A percentile compares a stretch with the other conserved stretches of the same genome.
These are phyloP conservation scores for Bicyclus anynana DNA, from an alignment of 1,140 invertebrate genomes.

Conservation along the genomic window DNA sequence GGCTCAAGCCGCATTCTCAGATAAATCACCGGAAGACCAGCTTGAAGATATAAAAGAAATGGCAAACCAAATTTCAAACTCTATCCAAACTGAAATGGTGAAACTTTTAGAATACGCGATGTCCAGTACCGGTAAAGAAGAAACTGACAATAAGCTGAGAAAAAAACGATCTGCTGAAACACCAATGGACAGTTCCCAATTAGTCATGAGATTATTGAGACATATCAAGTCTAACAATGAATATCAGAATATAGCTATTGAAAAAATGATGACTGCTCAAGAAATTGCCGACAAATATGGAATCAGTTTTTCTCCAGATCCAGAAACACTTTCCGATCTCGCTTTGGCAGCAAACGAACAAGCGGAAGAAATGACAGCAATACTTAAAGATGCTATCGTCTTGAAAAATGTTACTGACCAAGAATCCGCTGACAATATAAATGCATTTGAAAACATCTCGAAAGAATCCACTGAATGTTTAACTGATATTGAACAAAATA, in stretches of 20 bases:
- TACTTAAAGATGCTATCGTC: slow-evolving; percentile 48
- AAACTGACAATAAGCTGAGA: slow-evolving; percentile 35
- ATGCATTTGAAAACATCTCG: background rate
- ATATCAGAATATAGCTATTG: slow-evolving; percentile 66
- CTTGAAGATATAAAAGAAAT: slow-evolving; percentile 60
- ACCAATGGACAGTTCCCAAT: slow-evolving; percentile 55
- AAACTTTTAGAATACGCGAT: slow-evolving; percentile 52
- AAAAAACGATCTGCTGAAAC: slow-evolving; percentile 51
- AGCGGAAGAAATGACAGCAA: slow-evolving; percentile 51
- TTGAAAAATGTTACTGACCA: slow-evolving; percentile 36
- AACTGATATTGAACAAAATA: background rate
- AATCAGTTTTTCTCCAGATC: slow-evolving; percentile 58
- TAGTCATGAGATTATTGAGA: slow-evolving; percentile 58
- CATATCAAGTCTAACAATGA: slow-evolving; percentile 68
- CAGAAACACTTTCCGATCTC: slow-evolving; percentile 56
- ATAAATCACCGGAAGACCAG: slow-evolving; percentile 58
- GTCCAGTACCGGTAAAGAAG: slow-evolving; percentile 29
- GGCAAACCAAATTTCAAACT: slow-evolving; percentile 47
- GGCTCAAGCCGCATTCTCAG: slow-evolving; percentile 43
- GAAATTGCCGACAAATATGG: slow-evolving; percentile 69
- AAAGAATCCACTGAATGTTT: background rate
- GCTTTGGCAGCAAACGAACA: slow-evolving; percentile 57
- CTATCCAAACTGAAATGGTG: slow-evolving; percentile 55
- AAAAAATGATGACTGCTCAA: slow-evolving; percentile 71
- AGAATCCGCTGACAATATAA: slow-evolving; percentile 16